Base-by-base conservation (phyloP, 2,113 vertebrate species). In the Gymnorhina tibicen region DNA sequence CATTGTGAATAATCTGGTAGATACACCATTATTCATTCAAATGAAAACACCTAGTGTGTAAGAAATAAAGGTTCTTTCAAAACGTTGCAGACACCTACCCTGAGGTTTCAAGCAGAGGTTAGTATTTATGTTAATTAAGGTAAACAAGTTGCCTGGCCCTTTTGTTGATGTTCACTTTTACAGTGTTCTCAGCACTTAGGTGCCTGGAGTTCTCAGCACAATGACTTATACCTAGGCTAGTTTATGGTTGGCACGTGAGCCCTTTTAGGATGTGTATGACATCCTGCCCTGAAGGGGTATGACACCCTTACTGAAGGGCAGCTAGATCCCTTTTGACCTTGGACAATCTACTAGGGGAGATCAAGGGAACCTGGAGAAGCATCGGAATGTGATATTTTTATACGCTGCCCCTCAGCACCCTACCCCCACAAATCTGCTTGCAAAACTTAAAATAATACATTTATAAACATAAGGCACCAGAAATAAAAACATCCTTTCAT, bases 401-500 rank as follows among this genome's bases (percentile, higher is more conserved):
- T 66, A 62, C 4, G 4, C 22, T 74, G 18, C 8, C 26, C 6
- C 26, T 86, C 55, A 76, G 37, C 13, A 78, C 9, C 35, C 26
- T 47, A 35, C 10, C 10, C 35, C 20, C 37, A 35, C 55, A 44
- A 62, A 84, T 91, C 52, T 83, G 47, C 13, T 85, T 64, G 44
- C 10, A 73, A 93, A 91, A 69, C 26, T 83, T 82, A 86, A 95
- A 97, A 96, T n/a, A 94, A 94, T 96, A 94, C 53, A 97, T 95
- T 97, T 96, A 95, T 96, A 96, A 97, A 95, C 89, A 97, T 95
- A 97, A 96, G 67, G 49, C 67, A 92, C 62, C 76, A 97, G 92
- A 97, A 98, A 97, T 96, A 97, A 97, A 98, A 98, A 95, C 77
- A 97, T 96, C 63, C 44, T 93, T 97, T 97, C 20, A 1, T 97